Evolutionary conservation across 2,888 invertebrate species (phyloP), one percentile per base, ranked within the genome.

Genomic region (Agriopis marginaria): DNA sequence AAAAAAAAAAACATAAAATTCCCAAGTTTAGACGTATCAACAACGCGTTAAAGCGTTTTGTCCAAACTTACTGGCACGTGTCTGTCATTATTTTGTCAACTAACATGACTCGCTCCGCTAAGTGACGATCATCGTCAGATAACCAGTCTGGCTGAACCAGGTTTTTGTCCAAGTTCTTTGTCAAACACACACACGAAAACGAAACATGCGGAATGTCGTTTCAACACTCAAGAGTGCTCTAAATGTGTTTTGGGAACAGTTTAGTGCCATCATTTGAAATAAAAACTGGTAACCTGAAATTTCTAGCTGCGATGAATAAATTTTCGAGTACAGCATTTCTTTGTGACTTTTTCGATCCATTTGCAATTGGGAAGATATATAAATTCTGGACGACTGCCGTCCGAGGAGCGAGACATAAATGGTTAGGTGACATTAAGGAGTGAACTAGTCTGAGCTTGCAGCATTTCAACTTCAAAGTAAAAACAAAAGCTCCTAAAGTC

Each of bases 141-240:
- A 59, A 68, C 64, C 64, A 60, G 60, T 71, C 64, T 23, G 47
- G 47, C 47, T 40, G 66, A 53, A 53, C 47, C 67, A 69, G 59
- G 71, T 75, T 73, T 71, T 67, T 66, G 63, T 72, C 61, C 59
- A 61, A 71, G 69, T 70, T 75, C 66, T 72, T 74, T 71, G 72
- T 54, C 74, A 75, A 74, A 72, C 66, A 75, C 69, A 72, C 58
- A 64, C 64, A 64, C 17, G 23, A 54, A 58, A 68, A 63, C 47
- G 68, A 44, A 68, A 70, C 63, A 67, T 55, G 56, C 39, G 66
- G 68, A 53, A 66, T 69, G 64, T 54, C 42, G 64, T 63, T 61
- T 53, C 66, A 68, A 68, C 68, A 68, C 63, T 44, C 63, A 32
- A 14, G 50, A 53, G 49, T 63, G 8, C 61, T 51, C 40, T 44